Evolutionary conservation across 2,888 invertebrate species (phyloP).

Genomic region (Eilema caniola): DNA sequence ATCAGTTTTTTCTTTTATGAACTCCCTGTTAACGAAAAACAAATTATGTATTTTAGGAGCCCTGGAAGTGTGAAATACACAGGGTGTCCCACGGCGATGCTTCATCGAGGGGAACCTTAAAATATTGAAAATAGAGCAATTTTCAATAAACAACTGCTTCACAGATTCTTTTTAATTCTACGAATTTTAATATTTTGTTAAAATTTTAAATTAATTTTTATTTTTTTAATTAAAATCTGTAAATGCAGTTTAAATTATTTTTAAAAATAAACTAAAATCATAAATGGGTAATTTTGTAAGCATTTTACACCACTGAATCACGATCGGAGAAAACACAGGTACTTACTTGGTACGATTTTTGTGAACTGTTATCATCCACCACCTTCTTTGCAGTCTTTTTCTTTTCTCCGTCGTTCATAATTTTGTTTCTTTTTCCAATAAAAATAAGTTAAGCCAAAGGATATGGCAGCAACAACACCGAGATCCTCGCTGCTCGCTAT

Average conservation of each 20-base stretch:
- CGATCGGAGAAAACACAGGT: slow-evolving; percentile 32
- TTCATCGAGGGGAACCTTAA: too few species aligned
- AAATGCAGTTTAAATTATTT: too few species aligned
- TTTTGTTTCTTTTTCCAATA: slow-evolving; percentile 44
- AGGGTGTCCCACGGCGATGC: too few species aligned
- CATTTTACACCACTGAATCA: slow-evolving; percentile 35
- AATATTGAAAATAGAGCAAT: too few species aligned
- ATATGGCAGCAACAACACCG: slow-evolving; percentile 38
- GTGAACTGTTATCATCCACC: slow-evolving; percentile 43
- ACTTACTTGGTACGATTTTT: slow-evolving; percentile 33
- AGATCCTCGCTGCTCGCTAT: slow-evolving; percentile 39
- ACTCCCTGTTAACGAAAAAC: slow-evolving; percentile 31
- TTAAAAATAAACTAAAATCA: too few species aligned
- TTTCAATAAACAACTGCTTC: too few species aligned
- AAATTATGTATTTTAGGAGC: slow-evolving; percentile 5
- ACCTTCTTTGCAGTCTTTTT: slow-evolving; percentile 37
- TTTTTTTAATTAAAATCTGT: too few species aligned
- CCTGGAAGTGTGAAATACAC: too few species aligned
- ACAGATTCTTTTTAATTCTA: too few species aligned
- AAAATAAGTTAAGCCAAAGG: slow-evolving; percentile 43
- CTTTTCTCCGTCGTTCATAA: slow-evolving; percentile 34
- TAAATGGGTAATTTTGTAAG: slow-evolving; percentile 38
- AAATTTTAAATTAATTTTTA: too few species aligned
- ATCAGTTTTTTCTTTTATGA: slow-evolving; percentile 48
- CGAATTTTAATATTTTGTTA: too few species aligned